Base-by-base conservation (phyloP, 2,113 vertebrate genomes). In the Albula goreensis region DNA sequence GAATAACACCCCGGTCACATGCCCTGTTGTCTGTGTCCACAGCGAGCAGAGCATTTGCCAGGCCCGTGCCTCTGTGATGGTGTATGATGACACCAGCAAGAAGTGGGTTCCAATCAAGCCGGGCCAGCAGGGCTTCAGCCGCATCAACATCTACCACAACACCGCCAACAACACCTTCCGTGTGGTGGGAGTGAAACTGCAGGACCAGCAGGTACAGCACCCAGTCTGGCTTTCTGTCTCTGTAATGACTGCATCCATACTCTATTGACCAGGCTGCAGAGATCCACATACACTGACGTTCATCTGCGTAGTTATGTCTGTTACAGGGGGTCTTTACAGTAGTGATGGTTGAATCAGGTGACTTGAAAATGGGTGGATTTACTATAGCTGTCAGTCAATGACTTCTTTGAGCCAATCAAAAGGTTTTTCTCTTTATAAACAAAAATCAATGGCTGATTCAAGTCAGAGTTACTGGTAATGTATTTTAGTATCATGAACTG, bases 41-140 rank as follows among this genome's bases (percentile, higher is more conserved):
- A 97, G 96, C 85, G 96, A 97, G 95, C 96, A 97, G 95, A 97
- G 96, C 93, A 97, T 97, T 94, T 97, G 96, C 95, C 96, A 97
- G 93, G 96, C 96, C 87, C 96, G 96, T 92, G 96, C 96, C 88
- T 97, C 96, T 86, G 96, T 97, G 90, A 97, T 97, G 96, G 95
- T 97, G 91, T 97, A 97, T 53, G 96, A 97, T 83, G 96, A 96
- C 93, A 96, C 95, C 93, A 97, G 96, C 93, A 97, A 97, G 93
- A 97, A 97, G 92, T 97, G 96, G 96, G 93, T 96, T 83, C 96
- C 96, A 50, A 96, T 96, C 92, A 97, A 96, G 89, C 95, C 96
- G 7, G 96, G 96, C 86, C 96, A 96, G 90, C 96, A 97, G 92
- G 96, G 96, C 52, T 97, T 97, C 95, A 97, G 96, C 94, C 94